Conservation (phyloP, 2,113 vertebrate genomes). For the Lepisosteus oculatus region DNA sequence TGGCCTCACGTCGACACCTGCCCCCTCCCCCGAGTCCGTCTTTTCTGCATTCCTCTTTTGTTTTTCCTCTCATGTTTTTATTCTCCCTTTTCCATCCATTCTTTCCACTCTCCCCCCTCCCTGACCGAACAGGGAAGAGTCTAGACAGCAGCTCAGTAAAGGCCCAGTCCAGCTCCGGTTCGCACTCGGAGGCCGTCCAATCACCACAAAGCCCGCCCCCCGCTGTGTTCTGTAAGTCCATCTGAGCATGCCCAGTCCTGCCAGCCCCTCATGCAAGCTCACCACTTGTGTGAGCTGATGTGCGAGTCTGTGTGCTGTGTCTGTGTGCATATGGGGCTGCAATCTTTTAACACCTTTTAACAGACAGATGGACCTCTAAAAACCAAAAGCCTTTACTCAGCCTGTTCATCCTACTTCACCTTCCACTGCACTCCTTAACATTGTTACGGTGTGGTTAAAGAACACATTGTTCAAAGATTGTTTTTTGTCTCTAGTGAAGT, state of each 20-base stretch:
- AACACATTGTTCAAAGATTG: no score
- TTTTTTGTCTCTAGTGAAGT: no score
- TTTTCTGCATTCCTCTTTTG: neutral
- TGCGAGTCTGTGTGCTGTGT: neutral
- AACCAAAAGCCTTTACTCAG: no score
- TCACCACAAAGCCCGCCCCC: slow-evolving; percentile 48
- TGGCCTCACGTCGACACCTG: slow-evolving; percentile 7
- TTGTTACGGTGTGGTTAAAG: no score
- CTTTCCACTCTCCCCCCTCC: neutral
- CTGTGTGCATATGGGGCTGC: neutral
- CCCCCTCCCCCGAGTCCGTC: neutral
- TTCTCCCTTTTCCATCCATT: neutral
- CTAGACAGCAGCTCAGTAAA: slow-evolving; percentile 59
- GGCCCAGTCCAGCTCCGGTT: slow-evolving; percentile 59
- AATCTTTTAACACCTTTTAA: no score
- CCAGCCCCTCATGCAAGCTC: neutral
- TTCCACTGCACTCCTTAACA: no score
- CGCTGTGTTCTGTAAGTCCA: slow-evolving; percentile 61
- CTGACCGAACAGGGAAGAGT: slow-evolving; percentile 52
- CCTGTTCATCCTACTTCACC: no score
- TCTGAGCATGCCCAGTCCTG: slow-evolving; percentile 21
- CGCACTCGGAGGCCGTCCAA: slow-evolving; percentile 47
- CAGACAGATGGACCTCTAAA: no score
- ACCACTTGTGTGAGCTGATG: no score
- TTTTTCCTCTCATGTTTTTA: neutral